Conservation (phyloP, 2,888 invertebrate genomes). For the Dicyrtoma fusca region DNA sequence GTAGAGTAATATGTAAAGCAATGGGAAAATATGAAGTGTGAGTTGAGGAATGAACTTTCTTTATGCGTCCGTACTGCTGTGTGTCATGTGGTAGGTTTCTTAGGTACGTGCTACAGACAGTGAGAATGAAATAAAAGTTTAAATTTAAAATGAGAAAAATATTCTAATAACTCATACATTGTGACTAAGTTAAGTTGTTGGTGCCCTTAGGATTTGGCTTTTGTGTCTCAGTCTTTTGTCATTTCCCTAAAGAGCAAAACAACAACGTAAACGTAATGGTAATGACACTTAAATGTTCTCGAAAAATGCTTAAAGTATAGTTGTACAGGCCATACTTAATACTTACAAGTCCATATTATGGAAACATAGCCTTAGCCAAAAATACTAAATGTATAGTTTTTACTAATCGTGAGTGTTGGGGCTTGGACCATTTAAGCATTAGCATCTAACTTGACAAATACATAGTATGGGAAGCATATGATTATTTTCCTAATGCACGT, state of each 20-base stretch:
- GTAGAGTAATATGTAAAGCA: no score
- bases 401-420: no score
- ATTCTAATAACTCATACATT: background rate
- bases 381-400: no score
- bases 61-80: no score
- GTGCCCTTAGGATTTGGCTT: slow-evolving; percentile 15
- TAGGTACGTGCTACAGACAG: no score
- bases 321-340: background rate
- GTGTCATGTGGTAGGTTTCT: no score
- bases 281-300: slow-evolving; percentile 22
- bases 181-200: background rate
- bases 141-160: slow-evolving; percentile 15
- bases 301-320: slow-evolving; percentile 1
- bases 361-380: no score
- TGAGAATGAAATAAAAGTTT: background rate
- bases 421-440: background rate
- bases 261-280: slow-evolving; percentile 16
- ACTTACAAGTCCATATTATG: no score
- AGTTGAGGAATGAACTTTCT: background rate
- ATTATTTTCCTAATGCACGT: slow-evolving; percentile 9
- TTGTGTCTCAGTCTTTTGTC: background rate
- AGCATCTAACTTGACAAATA: slow-evolving; percentile 17
- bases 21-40: background rate
- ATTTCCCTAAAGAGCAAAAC: slow-evolving; percentile 12
- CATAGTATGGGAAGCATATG: background rate